Evolutionary conservation across 2,888 invertebrate species (phyloP).

Genomic region (Myopa testacea): DNA sequence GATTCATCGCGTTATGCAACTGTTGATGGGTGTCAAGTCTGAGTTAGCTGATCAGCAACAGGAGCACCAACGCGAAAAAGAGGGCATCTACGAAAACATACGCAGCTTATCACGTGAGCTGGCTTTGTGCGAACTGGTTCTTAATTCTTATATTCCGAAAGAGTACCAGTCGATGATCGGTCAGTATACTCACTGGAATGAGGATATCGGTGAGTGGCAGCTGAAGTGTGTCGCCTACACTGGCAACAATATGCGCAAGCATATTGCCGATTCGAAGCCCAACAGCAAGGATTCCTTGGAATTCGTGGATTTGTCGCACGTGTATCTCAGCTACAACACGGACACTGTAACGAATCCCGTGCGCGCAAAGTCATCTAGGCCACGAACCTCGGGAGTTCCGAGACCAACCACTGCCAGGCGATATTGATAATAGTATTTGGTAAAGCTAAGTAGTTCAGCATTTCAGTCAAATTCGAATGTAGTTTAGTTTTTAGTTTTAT

Average conservation of each 20-base stretch:
- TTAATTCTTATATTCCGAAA: slow-evolving; percentile 93
- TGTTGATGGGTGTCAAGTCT: slow-evolving; percentile 87
- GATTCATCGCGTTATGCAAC: slow-evolving; percentile 87
- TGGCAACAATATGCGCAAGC: slow-evolving; percentile 96
- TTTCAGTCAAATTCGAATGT: background rate
- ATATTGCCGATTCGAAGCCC: slow-evolving; percentile 67
- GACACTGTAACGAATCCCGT: slow-evolving; percentile 72
- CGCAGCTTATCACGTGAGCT: slow-evolving; percentile 90
- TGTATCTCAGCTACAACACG: slow-evolving; percentile 75
- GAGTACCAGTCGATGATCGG: slow-evolving; percentile 93
- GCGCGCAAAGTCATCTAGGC: slow-evolving; percentile 70
- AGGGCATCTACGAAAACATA: slow-evolving; percentile 93
- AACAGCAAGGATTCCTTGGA: slow-evolving; percentile 68
- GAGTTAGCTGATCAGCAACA: slow-evolving; percentile 88
- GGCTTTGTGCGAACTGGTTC: slow-evolving; percentile 88
- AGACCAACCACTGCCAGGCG: slow-evolving; percentile 70
- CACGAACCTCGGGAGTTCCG: slow-evolving; percentile 70
- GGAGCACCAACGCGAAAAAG: slow-evolving; percentile 97
- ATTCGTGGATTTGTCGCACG: slow-evolving; percentile 75
- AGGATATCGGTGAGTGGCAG: slow-evolving; percentile 99
- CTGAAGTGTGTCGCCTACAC: slow-evolving; percentile 98
- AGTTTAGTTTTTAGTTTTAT: background rate
- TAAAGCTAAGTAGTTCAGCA: no score
- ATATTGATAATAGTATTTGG: slow-evolving; percentile 53
- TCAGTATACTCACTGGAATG: slow-evolving; percentile 95